Conservation (phyloP, 2,113 vertebrate species). For the Xyrauchen texanus region DNA sequence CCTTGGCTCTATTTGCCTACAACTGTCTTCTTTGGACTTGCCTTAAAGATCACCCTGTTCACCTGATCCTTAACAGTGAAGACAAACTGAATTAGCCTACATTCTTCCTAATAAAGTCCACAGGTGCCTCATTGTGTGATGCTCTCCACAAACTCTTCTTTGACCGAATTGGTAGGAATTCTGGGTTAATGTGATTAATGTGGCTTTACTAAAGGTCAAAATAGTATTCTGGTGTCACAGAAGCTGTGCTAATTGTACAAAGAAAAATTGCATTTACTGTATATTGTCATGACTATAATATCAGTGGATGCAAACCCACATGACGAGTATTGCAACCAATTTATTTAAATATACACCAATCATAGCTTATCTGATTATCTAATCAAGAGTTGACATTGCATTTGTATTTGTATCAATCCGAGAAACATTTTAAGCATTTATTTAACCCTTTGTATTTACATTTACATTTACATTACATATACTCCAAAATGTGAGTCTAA, state of each 20-base stretch:
- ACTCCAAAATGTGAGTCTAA: no score
- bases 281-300: not conserved
- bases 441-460: no score
- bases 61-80: constrained; percentile 8
- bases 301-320: not conserved
- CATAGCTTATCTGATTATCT: no score
- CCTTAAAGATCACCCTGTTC: not conserved
- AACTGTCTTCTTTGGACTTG: not conserved
- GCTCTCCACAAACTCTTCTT: not conserved
- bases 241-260: not conserved
- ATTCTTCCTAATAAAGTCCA: constrained; percentile 1
- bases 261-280: not conserved
- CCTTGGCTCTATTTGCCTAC: not conserved
- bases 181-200: constrained; percentile 8
- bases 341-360: no score
- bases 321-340: no score
- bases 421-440: no score
- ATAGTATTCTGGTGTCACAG: not conserved
- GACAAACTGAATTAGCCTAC: not conserved
- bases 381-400: no score
- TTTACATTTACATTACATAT: no score
- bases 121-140: not conserved
- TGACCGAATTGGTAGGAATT: not conserved
- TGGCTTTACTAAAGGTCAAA: constrained; percentile 19
- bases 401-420: no score